A percentile compares a stretch with the other conserved stretches of the same genome.
Conservation (phyloP, 2,797 vertebrate genomes). For the Trichosurus vulpecula region DNA sequence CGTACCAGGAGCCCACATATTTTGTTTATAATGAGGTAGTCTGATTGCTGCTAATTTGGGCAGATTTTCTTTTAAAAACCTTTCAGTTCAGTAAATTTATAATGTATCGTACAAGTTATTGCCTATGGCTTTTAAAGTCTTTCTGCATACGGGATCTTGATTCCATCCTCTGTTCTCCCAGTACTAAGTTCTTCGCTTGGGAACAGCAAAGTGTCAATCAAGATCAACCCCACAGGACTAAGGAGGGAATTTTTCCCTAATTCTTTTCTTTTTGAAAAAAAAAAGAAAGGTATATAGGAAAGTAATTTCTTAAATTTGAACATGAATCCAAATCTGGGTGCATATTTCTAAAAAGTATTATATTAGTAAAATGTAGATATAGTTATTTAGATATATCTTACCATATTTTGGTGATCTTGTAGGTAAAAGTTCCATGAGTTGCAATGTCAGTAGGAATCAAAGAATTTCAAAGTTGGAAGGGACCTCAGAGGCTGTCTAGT, state of each 20-base stretch:
- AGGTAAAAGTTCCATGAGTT: background rate
- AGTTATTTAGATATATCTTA: background rate
- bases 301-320: constrained; percentile 40
- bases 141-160: background rate
- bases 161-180: background rate
- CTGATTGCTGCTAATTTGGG: constrained; percentile 66
- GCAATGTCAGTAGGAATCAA: background rate
- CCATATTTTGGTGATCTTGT: background rate
- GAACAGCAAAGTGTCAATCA: constrained; percentile 29
- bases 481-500: background rate
- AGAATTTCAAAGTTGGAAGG: background rate
- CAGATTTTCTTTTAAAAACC: background rate
- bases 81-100: background rate
- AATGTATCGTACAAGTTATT: constrained; percentile 7
- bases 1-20: constrained; percentile 40
- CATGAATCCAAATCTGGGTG: background rate
- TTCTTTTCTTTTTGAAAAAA: background rate
- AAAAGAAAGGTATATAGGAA: background rate
- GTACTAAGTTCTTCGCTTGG: background rate
- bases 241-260: background rate
- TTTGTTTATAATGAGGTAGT: constrained; percentile 53
- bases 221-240: background rate
- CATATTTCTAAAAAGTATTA: background rate
- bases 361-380: constrained; percentile 16
- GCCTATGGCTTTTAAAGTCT: background rate